phyloP scores from a whole-genome alignment of 1,140 invertebrate genomes.

The Myzus persicae region DNA sequence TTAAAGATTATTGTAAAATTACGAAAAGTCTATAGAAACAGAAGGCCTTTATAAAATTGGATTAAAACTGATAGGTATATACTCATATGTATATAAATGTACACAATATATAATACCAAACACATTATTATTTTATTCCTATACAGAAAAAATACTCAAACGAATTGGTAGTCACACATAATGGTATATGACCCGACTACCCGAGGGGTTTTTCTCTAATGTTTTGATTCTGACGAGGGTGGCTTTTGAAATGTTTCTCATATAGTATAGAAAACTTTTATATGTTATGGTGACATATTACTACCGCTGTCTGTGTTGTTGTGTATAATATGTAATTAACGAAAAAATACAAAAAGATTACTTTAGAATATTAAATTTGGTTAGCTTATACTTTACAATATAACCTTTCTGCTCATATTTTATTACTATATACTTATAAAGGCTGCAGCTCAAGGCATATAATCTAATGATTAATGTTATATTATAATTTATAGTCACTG shows the following conservation, averaged over 20 bases:
- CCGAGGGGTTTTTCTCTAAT: not conserved
- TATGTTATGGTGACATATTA: constrained; percentile 19
- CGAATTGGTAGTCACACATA: not conserved
- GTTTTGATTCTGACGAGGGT: not conserved
- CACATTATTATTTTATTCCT: not conserved
- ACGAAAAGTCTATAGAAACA: not conserved
- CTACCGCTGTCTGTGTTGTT: not conserved
- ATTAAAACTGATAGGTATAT: not conserved
- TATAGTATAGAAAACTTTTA: constrained; percentile 4
- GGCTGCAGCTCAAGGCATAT: not conserved
- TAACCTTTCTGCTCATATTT: not conserved
- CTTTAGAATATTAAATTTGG: not conserved
- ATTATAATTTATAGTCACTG: not conserved
- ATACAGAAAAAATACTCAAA: constrained; percentile 15
- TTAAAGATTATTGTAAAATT: not conserved
- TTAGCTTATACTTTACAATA: not conserved
- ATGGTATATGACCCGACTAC: not conserved
- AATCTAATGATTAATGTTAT: not conserved
- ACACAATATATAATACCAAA: not conserved
- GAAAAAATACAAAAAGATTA: not conserved
- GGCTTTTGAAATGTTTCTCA: not conserved
- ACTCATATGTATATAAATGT: not conserved
- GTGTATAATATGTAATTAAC: not conserved
- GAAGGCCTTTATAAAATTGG: not conserved
- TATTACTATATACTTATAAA: not conserved